Evolutionary conservation across 2,797 vertebrate genomes (phyloP), one percentile per base, ranked within the genome.

Genomic region (Diplodus puntazzo): DNA sequence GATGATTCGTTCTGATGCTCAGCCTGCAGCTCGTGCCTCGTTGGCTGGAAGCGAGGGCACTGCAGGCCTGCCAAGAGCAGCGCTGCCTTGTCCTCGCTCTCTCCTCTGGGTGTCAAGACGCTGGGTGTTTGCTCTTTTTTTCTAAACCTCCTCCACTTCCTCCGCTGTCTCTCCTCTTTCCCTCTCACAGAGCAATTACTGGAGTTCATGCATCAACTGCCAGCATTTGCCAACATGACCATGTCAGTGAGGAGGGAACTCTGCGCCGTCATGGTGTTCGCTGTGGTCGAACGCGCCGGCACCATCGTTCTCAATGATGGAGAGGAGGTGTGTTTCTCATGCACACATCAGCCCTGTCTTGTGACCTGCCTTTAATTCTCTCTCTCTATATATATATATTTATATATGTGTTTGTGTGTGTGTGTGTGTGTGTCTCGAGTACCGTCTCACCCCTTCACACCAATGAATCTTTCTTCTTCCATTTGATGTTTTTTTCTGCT

Each of bases 171-270:
- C 73, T 69, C 77, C 72, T 82, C 64, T 88, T 42, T 81, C 61
- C 62, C 65, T 65, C 74, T 73, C 92, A 73, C 95, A 99, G 98
- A 99, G 92, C 98, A 99, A 97, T 96, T 99, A 77, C 95, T 99
- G 94, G 98, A 99, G 95, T 99, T 99, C 93, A 99, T 99, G 98
- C 98, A 99, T 94, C 98, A 99, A 73, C 95, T 99, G 91, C 98
- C 98, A 54, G 98, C 98, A 50, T 99, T 99, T 83, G 98, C 98
- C 89, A 99, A 99, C 92, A 99, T 99, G 98, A 99, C 98, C 30
- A 99, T 99, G 98, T 99, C 98, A 0, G 98, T 99, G 89, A 95
- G 98, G 90, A 95, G 98, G 86, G 98, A 99, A 87, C 97, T 99
- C 62, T 99, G 98, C 87, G 98, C 98, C 1, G 98, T 99, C 83